Percentiles rank a stretch among this genome's conserved stretches.
Evolutionary conservation across 2,888 invertebrate genomes (phyloP).

Genomic region (Graphium colonna): DNA sequence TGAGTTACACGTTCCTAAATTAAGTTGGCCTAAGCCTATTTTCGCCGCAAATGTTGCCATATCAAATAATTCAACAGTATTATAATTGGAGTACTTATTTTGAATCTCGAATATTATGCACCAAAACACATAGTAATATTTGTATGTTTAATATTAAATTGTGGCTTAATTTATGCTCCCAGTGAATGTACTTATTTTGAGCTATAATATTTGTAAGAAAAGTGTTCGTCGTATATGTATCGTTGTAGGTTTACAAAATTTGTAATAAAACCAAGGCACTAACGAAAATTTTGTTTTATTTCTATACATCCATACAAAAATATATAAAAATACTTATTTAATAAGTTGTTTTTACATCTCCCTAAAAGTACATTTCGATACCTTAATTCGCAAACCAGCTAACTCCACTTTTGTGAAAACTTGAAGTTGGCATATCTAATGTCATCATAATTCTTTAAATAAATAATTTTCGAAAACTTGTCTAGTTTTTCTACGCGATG

Average conservation of each 20-base stretch:
- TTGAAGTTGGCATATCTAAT: too few species aligned
- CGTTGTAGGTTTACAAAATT: constrained; percentile 31
- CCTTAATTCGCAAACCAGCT: too few species aligned
- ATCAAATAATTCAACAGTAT: neutral
- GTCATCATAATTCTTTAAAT: too few species aligned
- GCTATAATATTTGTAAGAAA: constrained; percentile 32
- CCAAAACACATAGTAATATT: constrained; percentile 3
- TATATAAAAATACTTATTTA: neutral
- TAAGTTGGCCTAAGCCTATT: constrained; percentile 8
- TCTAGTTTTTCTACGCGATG: too few species aligned
- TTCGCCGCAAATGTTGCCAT: constrained; percentile 11
- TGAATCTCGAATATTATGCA: constrained; percentile 7
- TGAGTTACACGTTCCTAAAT: constrained; percentile 18
- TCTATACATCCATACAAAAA: constrained; percentile 4
- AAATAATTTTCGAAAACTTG: too few species aligned
- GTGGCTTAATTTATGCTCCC: constrained; percentile 15
- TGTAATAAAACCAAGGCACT: constrained; percentile 25
- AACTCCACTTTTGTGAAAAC: too few species aligned
- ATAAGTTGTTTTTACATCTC: too few species aligned
- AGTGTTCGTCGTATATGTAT: constrained; percentile 35
- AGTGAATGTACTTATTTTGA: constrained; percentile 18
- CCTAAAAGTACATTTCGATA: too few species aligned
- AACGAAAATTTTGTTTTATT: constrained; percentile 17
- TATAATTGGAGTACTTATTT: constrained; percentile 2
- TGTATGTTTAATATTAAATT: constrained; percentile 7